These are phyloP conservation scores for Ptyas mucosa DNA, from an alignment of 2,113 vertebrate species.

Conservation along the genomic window DNA sequence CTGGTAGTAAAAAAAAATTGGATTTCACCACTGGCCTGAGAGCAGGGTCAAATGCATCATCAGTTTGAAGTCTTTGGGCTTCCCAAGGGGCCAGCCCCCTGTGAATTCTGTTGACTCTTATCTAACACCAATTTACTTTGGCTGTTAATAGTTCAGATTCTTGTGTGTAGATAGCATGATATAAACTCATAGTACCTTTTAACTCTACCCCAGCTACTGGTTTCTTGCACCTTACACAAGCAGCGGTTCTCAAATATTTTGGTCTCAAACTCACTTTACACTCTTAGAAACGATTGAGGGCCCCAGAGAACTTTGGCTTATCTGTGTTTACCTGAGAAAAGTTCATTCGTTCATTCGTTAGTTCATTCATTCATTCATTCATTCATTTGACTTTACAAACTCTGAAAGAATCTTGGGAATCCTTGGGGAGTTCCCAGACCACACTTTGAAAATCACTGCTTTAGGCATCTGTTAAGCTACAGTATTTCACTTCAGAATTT, in stretches of 20 bases:
- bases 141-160: background rate
- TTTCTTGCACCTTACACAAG: background rate
- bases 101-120: background rate
- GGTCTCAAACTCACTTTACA: background rate
- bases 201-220: background rate
- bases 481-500: background rate
- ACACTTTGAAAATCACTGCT: background rate
- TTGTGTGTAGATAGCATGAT: background rate
- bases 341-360: background rate
- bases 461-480: background rate
- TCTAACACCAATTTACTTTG: background rate
- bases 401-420: background rate
- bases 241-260: background rate
- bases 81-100: background rate
- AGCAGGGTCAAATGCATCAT: background rate
- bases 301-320: background rate
- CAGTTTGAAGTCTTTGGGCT: background rate
- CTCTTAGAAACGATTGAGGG: background rate
- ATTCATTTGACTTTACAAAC: background rate
- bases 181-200: background rate
- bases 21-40: no score
- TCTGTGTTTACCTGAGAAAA: background rate
- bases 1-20: no score
- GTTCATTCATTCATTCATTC: background rate
- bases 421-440: background rate